Percentiles rank a stretch among this genome's conserved stretches.
phyloP scores from a whole-genome alignment of 2,797 vertebrate species.

The Thamnophis elegans region DNA sequence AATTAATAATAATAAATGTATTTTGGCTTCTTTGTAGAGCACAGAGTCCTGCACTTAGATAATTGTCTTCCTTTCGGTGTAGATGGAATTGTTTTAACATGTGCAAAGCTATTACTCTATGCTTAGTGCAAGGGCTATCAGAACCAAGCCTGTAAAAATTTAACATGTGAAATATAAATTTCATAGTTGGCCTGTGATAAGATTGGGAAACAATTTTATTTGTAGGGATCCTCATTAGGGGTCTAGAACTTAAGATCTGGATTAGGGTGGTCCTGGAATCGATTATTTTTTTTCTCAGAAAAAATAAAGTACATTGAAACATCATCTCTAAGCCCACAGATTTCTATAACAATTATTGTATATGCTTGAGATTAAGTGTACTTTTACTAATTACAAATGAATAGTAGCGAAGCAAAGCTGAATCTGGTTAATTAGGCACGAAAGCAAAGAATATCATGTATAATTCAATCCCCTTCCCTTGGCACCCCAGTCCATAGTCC shows the following conservation, averaged over 20 bases:
- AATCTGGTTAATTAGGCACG: too few species aligned
- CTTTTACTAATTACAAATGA: too few species aligned
- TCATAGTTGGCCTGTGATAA: neutral
- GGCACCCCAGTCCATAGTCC: too few species aligned
- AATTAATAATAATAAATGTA: too few species aligned
- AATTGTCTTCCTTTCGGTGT: neutral
- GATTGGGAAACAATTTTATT: neutral
- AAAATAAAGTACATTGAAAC: neutral
- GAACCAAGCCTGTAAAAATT: neutral
- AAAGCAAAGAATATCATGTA: too few species aligned
- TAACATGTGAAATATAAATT: neutral
- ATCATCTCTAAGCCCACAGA: neutral
- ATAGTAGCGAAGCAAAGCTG: too few species aligned
- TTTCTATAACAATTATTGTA: neutral
- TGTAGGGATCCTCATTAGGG: neutral
- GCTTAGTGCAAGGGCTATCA: neutral
- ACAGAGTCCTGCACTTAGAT: neutral
- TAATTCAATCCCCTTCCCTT: too few species aligned
- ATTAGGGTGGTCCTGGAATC: neutral
- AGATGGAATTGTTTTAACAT: too few species aligned
- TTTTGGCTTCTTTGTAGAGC: too few species aligned
- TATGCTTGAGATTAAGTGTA: too few species aligned
- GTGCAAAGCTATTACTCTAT: too few species aligned
- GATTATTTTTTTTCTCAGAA: neutral
- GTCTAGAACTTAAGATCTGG: neutral